Base-by-base conservation (phyloP, 2,113 vertebrate genomes). In the Tetrax tetrax region DNA sequence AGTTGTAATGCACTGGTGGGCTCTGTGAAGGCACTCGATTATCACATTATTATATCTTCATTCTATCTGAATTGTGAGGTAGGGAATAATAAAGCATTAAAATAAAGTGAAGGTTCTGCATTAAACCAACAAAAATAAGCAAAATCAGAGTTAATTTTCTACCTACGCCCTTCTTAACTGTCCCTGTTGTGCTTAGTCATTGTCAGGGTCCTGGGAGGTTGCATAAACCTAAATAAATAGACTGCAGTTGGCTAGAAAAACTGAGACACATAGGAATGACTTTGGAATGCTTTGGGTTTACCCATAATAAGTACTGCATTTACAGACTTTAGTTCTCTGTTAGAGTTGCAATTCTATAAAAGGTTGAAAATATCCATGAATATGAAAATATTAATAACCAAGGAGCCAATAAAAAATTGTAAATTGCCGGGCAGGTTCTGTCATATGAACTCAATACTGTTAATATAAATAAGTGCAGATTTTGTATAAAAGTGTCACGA, bases 121-220 rank as follows among this genome's bases (percentile, higher is more conserved):
- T 85, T 66, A 83, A 76, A 83, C 71, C 86, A 94, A 95, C 75
- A 81, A 86, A 92, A 87, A 90, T 89, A 87, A 96, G 64, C 54
- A 76, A 94, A 95, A 90, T 92, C 83, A 37, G 57, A 78, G 93
- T 87, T 96, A 96, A 45, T 89, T 65, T 74, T 91, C 78, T 95
- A 68, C 80, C 7, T 37, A 37, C 25, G 64, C 76, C 93, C 90
- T 96, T 91, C 91, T 94, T 96, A 93, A 83, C 68, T 82, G 71
- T 91, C 84, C 68, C 89, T 63, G 50, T 94, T 96, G 92, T 97
- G 96, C 95, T 93, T 95, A 91, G 93, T 97, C 93, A 96, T 95
- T 97, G 90, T 93, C 89, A 87, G 90, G 72, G 86, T 84, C 74
- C 82, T 66, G 74, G 77, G 84, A 94, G 88, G 86, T 84, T 90